Conservation (phyloP, 2,888 invertebrate genomes). For the Brachypterus glaber region DNA sequence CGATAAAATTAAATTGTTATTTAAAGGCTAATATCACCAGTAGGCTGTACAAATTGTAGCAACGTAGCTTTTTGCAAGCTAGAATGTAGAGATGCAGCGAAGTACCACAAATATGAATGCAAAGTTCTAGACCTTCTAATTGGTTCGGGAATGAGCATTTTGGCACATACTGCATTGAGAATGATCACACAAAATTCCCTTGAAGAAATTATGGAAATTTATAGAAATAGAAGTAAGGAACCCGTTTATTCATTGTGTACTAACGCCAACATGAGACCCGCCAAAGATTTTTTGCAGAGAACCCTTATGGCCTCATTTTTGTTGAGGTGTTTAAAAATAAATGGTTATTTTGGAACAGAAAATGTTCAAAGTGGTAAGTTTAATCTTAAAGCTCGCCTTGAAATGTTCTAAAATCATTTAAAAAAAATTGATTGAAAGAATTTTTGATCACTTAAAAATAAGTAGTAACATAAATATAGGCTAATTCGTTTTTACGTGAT, state of each 20-base stretch:
- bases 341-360: conserved; percentile 49
- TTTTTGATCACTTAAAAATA: too few relatives aligned
- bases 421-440: too few relatives aligned
- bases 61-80: conserved; percentile 67
- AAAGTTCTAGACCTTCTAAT: conserved; percentile 62
- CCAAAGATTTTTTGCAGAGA: conserved; percentile 64
- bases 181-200: conserved; percentile 63
- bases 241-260: conserved; percentile 55
- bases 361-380: too few relatives aligned
- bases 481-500: too few relatives aligned
- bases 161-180: conserved; percentile 64
- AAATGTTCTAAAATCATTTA: too few relatives aligned
- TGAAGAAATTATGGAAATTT: conserved; percentile 42
- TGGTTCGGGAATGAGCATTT: conserved; percentile 69
- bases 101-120: conserved; percentile 70
- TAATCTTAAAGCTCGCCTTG: too few relatives aligned
- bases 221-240: conserved; percentile 42
- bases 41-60: conserved; percentile 64
- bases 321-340: conserved; percentile 58
- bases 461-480: too few relatives aligned
- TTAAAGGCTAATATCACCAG: conserved; percentile 51
- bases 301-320: conserved; percentile 70
- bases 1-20: not conserved
- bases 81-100: conserved; percentile 56
- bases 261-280: conserved; percentile 50